Evolutionary conservation across 2,797 vertebrate species (phyloP).

Genomic region (Cetoscarus ocellatus): DNA sequence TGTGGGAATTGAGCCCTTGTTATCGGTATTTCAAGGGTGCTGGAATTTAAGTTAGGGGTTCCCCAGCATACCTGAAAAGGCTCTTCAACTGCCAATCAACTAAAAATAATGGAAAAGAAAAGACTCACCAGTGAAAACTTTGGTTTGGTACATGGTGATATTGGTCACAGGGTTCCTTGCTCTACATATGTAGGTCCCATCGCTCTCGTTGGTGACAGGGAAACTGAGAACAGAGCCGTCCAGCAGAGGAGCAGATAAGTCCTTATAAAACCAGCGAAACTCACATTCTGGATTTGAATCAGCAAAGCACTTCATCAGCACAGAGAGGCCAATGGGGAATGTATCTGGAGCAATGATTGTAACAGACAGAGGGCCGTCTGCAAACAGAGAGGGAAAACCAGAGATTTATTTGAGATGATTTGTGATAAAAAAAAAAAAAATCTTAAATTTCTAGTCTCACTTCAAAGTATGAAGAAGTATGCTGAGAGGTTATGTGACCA

Average conservation of each 20-base stretch:
- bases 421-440: no score
- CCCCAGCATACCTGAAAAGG: no score
- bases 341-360: constrained; percentile 49
- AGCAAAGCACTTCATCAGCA: constrained; percentile 68
- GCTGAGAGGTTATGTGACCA: no score
- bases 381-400: constrained; percentile 34
- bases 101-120: neutral
- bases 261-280: constrained; percentile 71
- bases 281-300: constrained; percentile 68
- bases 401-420: neutral
- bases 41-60: no score
- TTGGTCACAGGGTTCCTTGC: constrained; percentile 80
- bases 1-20: no score
- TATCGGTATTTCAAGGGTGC: no score
- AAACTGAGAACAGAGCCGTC: constrained; percentile 39
- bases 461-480: no score
- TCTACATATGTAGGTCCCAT: constrained; percentile 73
- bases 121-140: constrained; percentile 66
- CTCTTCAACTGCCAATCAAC: neutral
- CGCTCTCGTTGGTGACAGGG: accelerated
- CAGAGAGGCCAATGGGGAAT: accelerated
- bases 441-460: no score
- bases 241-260: accelerated
- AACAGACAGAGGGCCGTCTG: constrained; percentile 79
- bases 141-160: constrained; percentile 36